A percentile compares a stretch with the other conserved stretches of the same genome.
Conservation (phyloP, 2,797 vertebrate genomes). For the Petrocephalus sullivani region DNA sequence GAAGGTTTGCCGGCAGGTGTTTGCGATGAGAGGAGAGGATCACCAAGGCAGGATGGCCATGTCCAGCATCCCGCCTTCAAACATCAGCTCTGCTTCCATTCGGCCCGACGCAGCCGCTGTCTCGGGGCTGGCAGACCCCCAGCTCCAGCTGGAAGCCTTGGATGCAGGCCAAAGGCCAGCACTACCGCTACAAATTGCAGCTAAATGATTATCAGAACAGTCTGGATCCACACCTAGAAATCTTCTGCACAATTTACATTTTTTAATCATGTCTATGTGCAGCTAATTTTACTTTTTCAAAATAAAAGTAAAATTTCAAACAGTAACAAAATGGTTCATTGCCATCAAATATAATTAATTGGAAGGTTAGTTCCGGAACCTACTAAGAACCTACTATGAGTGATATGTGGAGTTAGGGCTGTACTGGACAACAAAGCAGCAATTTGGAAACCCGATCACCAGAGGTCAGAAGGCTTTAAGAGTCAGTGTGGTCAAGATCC, state of each 20-base stretch:
- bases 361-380: not conserved
- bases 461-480: slow-evolving; percentile 74
- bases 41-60: not conserved
- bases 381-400: too few species aligned
- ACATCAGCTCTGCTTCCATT: not conserved
- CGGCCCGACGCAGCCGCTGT: not conserved
- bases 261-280: not conserved
- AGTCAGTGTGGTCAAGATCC: slow-evolving; percentile 65
- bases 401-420: slow-evolving; percentile 37
- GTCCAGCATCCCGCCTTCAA: not conserved
- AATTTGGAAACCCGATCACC: slow-evolving; percentile 72
- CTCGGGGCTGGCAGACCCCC: not conserved
- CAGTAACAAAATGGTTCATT: not conserved
- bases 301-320: not conserved
- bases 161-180: not conserved
- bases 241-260: not conserved
- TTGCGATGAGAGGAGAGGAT: not conserved
- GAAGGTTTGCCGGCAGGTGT: not conserved
- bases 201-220: not conserved
- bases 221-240: not conserved
- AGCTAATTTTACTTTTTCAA: not conserved
- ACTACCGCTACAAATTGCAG: not conserved
- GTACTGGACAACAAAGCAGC: slow-evolving; percentile 69
- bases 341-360: not conserved
- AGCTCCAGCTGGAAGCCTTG: not conserved